These are phyloP conservation scores for Poecile montanus DNA, from an alignment of 2,797 vertebrate genomes.

Conservation along the genomic window DNA sequence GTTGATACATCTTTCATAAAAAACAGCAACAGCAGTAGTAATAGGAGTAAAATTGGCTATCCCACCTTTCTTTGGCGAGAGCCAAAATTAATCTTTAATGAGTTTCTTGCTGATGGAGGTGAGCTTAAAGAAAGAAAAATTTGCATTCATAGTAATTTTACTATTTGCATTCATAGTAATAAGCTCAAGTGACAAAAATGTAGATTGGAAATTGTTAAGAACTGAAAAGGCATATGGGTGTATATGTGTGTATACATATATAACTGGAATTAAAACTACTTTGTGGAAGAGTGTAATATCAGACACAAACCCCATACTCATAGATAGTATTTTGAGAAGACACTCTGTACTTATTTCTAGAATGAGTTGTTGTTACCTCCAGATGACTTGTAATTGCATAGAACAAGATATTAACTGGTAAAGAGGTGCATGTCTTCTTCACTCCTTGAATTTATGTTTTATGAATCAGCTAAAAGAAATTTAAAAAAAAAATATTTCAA, in stretches of 20 bases:
- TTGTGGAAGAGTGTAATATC: neutral
- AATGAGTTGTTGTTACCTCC: neutral
- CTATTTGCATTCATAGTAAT: neutral
- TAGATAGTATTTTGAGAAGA: neutral
- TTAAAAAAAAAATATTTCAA: neutral
- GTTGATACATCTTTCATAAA: neutral
- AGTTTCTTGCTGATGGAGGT: neutral
- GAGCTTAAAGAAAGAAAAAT: neutral
- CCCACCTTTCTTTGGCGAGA: neutral
- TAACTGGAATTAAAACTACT: neutral
- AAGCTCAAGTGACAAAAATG: neutral
- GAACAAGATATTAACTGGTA: neutral
- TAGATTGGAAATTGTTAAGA: neutral
- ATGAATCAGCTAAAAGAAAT: neutral
- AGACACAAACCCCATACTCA: neutral
- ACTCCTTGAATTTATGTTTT: neutral
- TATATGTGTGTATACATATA: neutral
- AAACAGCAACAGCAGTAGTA: neutral
- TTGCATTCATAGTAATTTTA: neutral
- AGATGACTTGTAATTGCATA: neutral
- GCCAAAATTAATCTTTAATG: neutral
- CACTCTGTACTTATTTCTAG: neutral
- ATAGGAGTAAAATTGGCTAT: neutral
- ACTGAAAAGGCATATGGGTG: neutral
- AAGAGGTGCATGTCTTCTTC: neutral